A percentile compares a stretch with the other conserved stretches of the same genome.
phyloP scores from a whole-genome alignment of 2,113 vertebrate genomes.

The Brevimyrus niger region DNA sequence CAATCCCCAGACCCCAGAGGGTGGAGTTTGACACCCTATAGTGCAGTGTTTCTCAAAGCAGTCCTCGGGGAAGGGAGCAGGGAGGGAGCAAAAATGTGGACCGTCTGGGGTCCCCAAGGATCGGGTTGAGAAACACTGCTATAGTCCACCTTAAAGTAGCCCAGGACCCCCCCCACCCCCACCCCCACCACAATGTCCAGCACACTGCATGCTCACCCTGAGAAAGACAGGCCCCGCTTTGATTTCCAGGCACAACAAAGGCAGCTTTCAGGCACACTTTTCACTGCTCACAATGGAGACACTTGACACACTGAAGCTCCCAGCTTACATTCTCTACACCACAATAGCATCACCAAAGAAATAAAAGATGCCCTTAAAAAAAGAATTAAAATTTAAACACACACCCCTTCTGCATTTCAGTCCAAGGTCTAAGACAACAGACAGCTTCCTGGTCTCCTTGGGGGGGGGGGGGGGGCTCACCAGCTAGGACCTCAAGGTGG shows the following conservation, averaged over 20 bases:
- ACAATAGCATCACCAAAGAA: conserved; percentile 10
- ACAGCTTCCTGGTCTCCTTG: neutral
- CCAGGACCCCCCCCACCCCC: neutral
- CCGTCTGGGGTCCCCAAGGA: neutral
- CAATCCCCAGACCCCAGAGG: neutral
- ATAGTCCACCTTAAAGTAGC: neutral
- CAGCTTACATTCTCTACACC: conserved; percentile 14
- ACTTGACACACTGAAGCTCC: conserved; percentile 37
- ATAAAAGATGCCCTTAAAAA: conserved; percentile 11
- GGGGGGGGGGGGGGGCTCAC: neutral
- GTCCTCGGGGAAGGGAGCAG: neutral
- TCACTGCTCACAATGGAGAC: conserved; percentile 48
- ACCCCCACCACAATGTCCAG: neutral
- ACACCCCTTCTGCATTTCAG: neutral
- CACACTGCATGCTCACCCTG: neutral
- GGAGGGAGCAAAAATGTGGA: neutral
- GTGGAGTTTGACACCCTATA: neutral
- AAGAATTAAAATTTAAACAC: neutral
- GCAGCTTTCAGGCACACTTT: conserved; percentile 44
- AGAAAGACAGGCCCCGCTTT: conserved; percentile 34
- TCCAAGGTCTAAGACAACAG: neutral
- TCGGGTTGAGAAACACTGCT: neutral
- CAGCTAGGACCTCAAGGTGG: too few relatives aligned
- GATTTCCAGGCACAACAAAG: conserved; percentile 43
- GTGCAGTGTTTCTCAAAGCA: neutral